Evolutionary conservation across 2,888 invertebrate genomes (phyloP).

Genomic region (Adelognathus sp.): DNA sequence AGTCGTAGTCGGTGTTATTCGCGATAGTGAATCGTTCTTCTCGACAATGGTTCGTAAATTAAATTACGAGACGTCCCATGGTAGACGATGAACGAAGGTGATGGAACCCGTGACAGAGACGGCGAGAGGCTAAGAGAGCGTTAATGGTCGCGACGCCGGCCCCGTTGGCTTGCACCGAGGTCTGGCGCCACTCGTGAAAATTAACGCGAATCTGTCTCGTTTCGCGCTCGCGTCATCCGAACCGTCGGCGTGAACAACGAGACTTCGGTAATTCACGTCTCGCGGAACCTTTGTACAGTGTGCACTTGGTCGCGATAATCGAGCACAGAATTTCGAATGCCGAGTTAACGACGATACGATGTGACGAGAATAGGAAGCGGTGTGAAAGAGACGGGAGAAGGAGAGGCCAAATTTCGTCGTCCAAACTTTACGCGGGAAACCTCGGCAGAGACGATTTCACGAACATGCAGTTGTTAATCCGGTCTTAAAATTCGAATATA

Average conservation of each 20-base stretch:
- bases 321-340: conserved; percentile 15
- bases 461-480: conserved; percentile 42
- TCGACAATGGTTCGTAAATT: conserved; percentile 62
- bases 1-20: neutral
- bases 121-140: neutral
- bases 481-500: conserved; percentile 38
- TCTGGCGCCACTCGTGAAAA: conserved; percentile 62
- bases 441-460: conserved; percentile 38
- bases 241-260: conserved; percentile 45
- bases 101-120: conserved; percentile 51
- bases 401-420: neutral
- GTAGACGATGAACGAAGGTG: conserved; percentile 57
- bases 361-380: neutral
- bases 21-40: conserved; percentile 16
- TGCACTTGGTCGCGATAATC: conserved; percentile 38
- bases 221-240: conserved; percentile 31
- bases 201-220: conserved; percentile 54
- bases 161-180: conserved; percentile 11
- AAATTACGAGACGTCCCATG: conserved; percentile 52
- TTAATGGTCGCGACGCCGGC: conserved; percentile 9
- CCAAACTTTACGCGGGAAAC: neutral
- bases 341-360: neutral
- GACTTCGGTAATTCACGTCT: too few species aligned
- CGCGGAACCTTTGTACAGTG: conserved; percentile 41
- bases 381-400: neutral